Evolutionary conservation across 2,113 vertebrate genomes (phyloP).

Genomic region (Engraulis encrasicolus): DNA sequence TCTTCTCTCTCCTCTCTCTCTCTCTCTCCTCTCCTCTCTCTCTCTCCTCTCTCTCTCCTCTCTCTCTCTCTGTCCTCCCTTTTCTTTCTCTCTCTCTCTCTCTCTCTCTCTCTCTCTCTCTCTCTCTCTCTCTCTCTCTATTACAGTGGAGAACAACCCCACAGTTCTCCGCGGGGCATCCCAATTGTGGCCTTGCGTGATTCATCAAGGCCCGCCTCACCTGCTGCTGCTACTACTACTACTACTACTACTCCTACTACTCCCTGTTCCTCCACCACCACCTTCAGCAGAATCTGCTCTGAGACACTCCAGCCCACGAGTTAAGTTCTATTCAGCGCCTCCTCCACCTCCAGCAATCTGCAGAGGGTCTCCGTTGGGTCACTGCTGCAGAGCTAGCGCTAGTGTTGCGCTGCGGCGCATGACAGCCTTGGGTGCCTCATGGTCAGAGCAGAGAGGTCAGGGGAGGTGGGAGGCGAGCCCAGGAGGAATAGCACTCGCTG

Average conservation of each 20-base stretch:
- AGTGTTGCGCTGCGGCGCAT: background rate
- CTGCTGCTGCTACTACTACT: background rate
- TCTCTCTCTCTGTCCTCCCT: no score
- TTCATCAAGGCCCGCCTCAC: background rate
- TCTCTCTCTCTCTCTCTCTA: no score
- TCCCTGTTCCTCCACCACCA: background rate
- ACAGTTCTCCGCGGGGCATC: background rate
- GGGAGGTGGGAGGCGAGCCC: background rate
- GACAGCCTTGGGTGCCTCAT: background rate
- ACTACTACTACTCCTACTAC: background rate
- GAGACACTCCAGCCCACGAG: background rate
- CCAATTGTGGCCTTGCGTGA: background rate
- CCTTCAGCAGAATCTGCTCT: background rate
- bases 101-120: no score
- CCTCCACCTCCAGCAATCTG: background rate
- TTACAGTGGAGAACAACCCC: constrained; percentile 25
- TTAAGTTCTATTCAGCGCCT: background rate
- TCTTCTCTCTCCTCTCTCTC: no score
- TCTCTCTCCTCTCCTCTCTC: no score
- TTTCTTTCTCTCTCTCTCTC: no score
- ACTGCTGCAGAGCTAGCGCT: no score
- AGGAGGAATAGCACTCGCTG: background rate
- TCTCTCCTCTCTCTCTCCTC: no score
- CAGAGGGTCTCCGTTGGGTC: background rate
- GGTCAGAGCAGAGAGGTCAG: background rate